Conservation (phyloP, 1,140 invertebrate species). For the Drosophila athabasca region DNA sequence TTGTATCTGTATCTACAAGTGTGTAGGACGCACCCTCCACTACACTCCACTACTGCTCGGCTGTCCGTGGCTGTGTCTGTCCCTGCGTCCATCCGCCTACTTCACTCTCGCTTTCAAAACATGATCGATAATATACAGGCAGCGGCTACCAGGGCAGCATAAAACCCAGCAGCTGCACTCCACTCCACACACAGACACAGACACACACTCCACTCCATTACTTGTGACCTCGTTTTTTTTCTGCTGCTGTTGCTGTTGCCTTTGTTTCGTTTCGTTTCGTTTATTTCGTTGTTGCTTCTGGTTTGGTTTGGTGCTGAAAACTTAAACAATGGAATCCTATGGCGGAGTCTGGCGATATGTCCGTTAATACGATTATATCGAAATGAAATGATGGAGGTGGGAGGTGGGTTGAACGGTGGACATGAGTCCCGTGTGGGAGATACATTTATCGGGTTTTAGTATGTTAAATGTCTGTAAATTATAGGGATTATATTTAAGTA, state of each 20-base stretch:
- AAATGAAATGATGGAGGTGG: background rate
- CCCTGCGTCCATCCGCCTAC: slow-evolving; percentile 13
- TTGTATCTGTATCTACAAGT: slow-evolving; percentile 33
- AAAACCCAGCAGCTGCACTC: slow-evolving; percentile 20
- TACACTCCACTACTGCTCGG: too few relatives aligned
- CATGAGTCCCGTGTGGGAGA: background rate
- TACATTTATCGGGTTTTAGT: too few relatives aligned
- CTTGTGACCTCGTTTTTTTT: slow-evolving; percentile 60
- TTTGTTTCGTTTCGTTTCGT: slow-evolving; percentile 33
- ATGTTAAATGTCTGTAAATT: too few relatives aligned
- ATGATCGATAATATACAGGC: slow-evolving; percentile 78
- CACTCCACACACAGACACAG: slow-evolving; percentile 6
- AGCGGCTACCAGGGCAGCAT: slow-evolving; percentile 66
- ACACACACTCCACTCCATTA: slow-evolving; percentile 26
- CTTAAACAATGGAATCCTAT: slow-evolving; percentile 40
- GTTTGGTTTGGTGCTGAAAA: slow-evolving; percentile 31
- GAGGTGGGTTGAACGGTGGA: too few relatives aligned
- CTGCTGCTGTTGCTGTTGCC: slow-evolving; percentile 16
- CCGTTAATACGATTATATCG: slow-evolving; percentile 8
- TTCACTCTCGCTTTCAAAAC: slow-evolving; percentile 74
- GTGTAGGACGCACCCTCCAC: slow-evolving; percentile 14
- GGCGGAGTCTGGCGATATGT: background rate
- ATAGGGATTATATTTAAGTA: too few relatives aligned
- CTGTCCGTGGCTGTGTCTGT: too few relatives aligned
- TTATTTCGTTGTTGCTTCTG: slow-evolving; percentile 5